Base-by-base conservation (phyloP, 2,797 vertebrate species). In the Gymnoscopelus microlampas region DNA sequence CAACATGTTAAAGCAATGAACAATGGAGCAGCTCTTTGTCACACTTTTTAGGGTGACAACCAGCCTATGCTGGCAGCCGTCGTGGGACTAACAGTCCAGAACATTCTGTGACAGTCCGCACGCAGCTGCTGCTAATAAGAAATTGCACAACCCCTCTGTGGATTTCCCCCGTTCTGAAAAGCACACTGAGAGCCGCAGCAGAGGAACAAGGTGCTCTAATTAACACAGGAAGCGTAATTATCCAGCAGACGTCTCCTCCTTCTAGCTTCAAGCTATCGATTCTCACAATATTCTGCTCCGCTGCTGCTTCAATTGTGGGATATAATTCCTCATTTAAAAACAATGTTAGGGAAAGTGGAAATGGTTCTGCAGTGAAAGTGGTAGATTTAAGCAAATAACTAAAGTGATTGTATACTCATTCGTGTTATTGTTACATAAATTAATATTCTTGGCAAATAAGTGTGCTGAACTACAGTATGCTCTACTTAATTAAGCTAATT, bases 151-250 rank as follows among this genome's bases (percentile, higher is more conserved):
- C 55, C 23, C 23, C 81, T 77, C 77, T 1, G 0, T 48, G 77
- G 84, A 60, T 56, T 77, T 69, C 32, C 44, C 19, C 7, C 9
- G 51, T 58, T 68, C 68, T 0, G 65, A 74, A 76, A 76, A 73
- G 77, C 60, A 71, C 68, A 63, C 75, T 65, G 53, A 53, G 63
- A 80, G 55, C 56, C 57, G 63, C 68, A 64, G 60, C 12, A 70
- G 47, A 73, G 49, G 54, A 79, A 69, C 57, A 63, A 76, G 76
- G 75, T 75, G 79, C 74, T 80, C 82, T 83, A 85, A 90, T 90
- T 86, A 87, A 71, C 63, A 59, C 35, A 23, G 19, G 11, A 74
- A 2, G 66, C 57, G 76, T 79, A 77, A 80, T 82, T 77, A 86
- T 70, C 71, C 76, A 59, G 67, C 59, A 58, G 54, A 70, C 55